Conservation (phyloP, 1,140 invertebrate genomes). For the Drosophila quadrilineata region DNA sequence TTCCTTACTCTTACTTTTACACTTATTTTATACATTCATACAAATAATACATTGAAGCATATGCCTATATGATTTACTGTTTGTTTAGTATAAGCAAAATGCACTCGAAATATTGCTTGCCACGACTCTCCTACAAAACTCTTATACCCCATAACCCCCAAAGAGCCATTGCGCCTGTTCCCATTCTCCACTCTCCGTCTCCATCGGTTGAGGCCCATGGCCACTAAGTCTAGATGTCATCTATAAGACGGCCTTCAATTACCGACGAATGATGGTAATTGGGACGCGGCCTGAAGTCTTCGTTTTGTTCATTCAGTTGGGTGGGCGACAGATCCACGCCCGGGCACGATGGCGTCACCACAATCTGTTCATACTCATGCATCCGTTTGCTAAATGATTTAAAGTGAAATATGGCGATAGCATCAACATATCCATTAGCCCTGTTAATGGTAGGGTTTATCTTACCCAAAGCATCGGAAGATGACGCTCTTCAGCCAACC, state of each 20-base stretch:
- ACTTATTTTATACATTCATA: no score
- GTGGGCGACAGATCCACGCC: conserved; percentile 90
- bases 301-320: conserved; percentile 96
- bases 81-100: conserved; percentile 40
- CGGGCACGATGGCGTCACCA: conserved; percentile 92
- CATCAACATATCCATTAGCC: no score
- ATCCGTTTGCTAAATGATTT: conserved; percentile 85
- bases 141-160: no score
- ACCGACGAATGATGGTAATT: conserved; percentile 95
- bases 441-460: neutral
- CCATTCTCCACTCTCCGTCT: neutral
- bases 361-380: conserved; percentile 93
- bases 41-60: no score
- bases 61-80: conserved; percentile 12
- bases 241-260: conserved; percentile 88
- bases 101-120: conserved; percentile 55
- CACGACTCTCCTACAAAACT: conserved; percentile 28
- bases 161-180: no score
- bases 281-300: conserved; percentile 94
- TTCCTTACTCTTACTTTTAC: conserved; percentile 30
- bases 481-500: conserved; percentile 90
- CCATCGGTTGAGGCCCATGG: neutral
- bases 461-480: conserved; percentile 90
- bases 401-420: conserved; percentile 10
- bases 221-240: conserved; percentile 65